Evolutionary conservation across 2,113 vertebrate genomes (phyloP).

Genomic region (Picathartes gymnocephalus): DNA sequence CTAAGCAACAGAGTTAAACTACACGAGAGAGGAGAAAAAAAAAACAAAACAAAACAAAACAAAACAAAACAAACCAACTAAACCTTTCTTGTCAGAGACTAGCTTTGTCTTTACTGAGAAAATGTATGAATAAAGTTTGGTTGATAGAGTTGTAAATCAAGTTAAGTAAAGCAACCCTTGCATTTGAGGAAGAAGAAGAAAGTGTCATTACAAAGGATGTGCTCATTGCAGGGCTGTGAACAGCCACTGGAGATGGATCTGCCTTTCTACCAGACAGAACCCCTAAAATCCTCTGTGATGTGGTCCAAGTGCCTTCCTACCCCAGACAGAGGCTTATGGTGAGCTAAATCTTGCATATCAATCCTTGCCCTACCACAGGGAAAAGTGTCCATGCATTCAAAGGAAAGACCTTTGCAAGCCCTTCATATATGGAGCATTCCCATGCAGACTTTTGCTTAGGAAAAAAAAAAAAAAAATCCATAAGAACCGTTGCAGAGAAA

Average conservation of each 20-base stretch:
- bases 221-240: neutral
- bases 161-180: neutral
- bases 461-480: neutral
- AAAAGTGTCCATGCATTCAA: neutral
- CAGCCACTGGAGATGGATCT: neutral
- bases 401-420: neutral
- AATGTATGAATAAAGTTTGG: neutral
- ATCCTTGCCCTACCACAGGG: neutral
- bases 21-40: too few species aligned
- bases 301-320: neutral
- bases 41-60: accelerated
- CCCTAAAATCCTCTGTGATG: neutral
- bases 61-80: neutral
- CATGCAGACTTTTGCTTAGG: neutral
- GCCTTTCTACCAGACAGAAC: neutral
- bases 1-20: neutral
- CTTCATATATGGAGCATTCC: neutral
- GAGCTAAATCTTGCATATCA: neutral
- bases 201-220: neutral
- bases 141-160: neutral
- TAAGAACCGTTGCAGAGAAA: neutral
- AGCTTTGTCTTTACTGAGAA: neutral
- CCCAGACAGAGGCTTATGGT: accelerated
- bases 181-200: neutral
- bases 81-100: neutral